Conservation (phyloP, 2,113 vertebrate genomes). For the Drymodes brunneopygia region DNA sequence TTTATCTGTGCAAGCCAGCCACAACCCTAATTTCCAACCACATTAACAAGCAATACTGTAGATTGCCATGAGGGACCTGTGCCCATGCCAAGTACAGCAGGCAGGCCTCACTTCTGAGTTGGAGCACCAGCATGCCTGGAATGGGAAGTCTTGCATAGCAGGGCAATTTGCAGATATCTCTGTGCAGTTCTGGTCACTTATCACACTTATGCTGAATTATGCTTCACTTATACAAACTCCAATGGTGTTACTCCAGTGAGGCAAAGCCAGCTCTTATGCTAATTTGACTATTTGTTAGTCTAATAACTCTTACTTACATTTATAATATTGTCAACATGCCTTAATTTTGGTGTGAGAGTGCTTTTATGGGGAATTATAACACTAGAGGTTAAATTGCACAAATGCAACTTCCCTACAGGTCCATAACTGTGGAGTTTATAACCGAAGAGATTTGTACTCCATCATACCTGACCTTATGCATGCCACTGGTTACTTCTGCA, state of each 20-base stretch:
- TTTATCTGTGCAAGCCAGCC: not conserved
- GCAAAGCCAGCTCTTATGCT: slow-evolving; percentile 31
- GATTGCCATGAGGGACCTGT: not conserved
- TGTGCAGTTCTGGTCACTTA: not conserved
- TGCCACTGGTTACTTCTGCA: not conserved
- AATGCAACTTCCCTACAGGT: not conserved
- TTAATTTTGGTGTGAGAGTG: not conserved
- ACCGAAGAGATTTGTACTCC: not conserved
- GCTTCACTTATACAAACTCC: not conserved
- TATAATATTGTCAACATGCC: slow-evolving; percentile 1
- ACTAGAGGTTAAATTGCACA: not conserved
- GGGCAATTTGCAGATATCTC: not conserved
- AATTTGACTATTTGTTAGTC: slow-evolving; percentile 26
- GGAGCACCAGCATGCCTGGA: not conserved
- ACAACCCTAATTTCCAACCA: not conserved
- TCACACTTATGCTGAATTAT: not conserved
- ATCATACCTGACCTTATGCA: not conserved
- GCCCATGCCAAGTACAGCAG: not conserved
- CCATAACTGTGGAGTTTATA: not conserved
- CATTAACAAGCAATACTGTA: not conserved
- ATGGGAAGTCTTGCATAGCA: not conserved
- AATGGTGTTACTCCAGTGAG: not conserved
- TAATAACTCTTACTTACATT: slow-evolving; percentile 30
- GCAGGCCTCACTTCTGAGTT: not conserved
- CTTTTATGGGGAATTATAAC: not conserved